A percentile compares a stretch with the other conserved stretches of the same genome.
Evolutionary conservation across 2,888 invertebrate genomes (phyloP).

Genomic region (Drosophila helvetica): DNA sequence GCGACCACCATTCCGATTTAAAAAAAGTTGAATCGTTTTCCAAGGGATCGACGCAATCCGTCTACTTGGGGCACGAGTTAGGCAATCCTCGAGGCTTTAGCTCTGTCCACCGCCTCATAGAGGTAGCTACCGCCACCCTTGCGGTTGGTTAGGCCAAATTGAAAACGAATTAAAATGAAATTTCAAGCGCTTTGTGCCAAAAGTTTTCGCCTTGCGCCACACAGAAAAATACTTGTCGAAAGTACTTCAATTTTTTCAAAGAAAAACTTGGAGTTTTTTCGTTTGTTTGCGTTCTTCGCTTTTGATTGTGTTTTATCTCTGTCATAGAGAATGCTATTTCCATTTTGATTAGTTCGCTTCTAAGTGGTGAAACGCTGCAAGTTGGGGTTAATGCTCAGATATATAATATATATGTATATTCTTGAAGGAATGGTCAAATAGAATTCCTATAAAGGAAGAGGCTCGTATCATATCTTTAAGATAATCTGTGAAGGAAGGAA

Average conservation of each 20-base stretch:
- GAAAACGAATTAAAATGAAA: slow-evolving; percentile 72
- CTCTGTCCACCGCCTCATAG: slow-evolving; percentile 11
- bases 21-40: slow-evolving; percentile 32
- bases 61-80: slow-evolving; percentile 33
- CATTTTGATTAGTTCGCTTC: slow-evolving; percentile 62
- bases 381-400: too few relatives aligned
- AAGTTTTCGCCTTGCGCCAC: slow-evolving; percentile 45
- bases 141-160: slow-evolving; percentile 44
- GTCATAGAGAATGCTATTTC: slow-evolving; percentile 62
- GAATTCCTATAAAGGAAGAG: not conserved
- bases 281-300: slow-evolving; percentile 25
- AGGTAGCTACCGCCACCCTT: slow-evolving; percentile 19
- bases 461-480: too few relatives aligned
- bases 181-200: slow-evolving; percentile 54
- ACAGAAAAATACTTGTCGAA: slow-evolving; percentile 64
- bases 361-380: not conserved
- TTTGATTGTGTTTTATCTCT: slow-evolving; percentile 17
- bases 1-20: not conserved
- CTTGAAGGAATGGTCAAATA: slow-evolving; percentile 35
- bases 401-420: too few relatives aligned
- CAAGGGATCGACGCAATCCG: slow-evolving; percentile 19
- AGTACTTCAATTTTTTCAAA: slow-evolving; percentile 64
- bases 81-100: slow-evolving; percentile 37
- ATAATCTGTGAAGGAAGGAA: too few relatives aligned
- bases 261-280: slow-evolving; percentile 60